These are phyloP conservation scores for Nyctibius grandis DNA, from an alignment of 2,797 vertebrate genomes.

Conservation along the genomic window DNA sequence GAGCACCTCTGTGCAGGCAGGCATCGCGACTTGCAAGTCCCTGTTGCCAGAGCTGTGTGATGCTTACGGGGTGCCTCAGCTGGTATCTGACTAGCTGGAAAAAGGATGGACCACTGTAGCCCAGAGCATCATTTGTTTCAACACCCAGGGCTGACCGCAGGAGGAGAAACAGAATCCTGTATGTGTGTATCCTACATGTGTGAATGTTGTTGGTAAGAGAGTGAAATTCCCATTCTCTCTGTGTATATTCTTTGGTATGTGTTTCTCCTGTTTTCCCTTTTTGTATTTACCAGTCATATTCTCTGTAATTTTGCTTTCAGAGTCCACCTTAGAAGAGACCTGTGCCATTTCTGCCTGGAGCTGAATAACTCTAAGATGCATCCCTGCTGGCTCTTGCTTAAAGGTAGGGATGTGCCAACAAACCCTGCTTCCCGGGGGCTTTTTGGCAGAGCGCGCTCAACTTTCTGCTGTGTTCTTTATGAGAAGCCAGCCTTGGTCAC, in stretches of 20 bases:
- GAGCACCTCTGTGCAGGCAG: background rate
- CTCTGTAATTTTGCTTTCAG: background rate
- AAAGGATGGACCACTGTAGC: background rate
- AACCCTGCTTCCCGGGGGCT: background rate
- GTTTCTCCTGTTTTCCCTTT: background rate
- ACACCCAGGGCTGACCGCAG: background rate
- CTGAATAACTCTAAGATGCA: background rate
- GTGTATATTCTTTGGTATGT: fast-evolving
- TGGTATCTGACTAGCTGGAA: background rate
- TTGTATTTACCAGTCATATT: background rate
- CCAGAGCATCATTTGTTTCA: background rate
- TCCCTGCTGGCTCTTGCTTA: background rate
- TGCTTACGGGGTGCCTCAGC: background rate
- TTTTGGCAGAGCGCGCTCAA: background rate
- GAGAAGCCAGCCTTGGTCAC: background rate
- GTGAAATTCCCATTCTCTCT: background rate
- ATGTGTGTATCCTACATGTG: background rate
- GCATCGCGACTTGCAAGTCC: background rate
- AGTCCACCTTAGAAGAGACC: background rate
- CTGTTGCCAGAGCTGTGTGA: background rate
- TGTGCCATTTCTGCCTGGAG: background rate
- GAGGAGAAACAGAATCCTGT: background rate
- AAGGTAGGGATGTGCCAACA: background rate
- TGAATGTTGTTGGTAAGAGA: background rate
- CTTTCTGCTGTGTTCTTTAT: background rate